Evolutionary conservation across 1,140 invertebrate species (phyloP).

Genomic region (Papilio polyxenes): DNA sequence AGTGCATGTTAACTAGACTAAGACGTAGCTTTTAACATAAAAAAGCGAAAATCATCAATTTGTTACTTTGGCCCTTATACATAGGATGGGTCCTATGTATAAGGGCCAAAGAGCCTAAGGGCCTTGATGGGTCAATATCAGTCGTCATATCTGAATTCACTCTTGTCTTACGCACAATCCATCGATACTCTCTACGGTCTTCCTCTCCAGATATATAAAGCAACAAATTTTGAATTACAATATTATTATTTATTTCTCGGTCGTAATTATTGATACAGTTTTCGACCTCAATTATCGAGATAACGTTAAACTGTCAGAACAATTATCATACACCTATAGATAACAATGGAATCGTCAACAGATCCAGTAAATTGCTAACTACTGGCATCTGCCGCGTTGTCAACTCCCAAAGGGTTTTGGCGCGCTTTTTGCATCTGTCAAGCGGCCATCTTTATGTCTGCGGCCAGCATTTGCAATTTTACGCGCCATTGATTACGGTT

Average conservation of each 20-base stretch:
- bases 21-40: too few species aligned
- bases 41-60: too few species aligned
- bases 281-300: slow-evolving; percentile 32
- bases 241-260: not conserved
- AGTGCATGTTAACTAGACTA: too few species aligned
- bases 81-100: too few species aligned
- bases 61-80: too few species aligned
- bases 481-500: slow-evolving; percentile 68
- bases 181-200: not conserved
- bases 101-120: too few species aligned
- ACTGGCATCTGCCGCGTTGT: slow-evolving; percentile 68
- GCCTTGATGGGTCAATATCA: too few species aligned
- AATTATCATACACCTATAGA: slow-evolving; percentile 72
- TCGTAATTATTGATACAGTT: slow-evolving; percentile 12
- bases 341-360: slow-evolving; percentile 68
- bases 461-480: slow-evolving; percentile 75
- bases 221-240: not conserved
- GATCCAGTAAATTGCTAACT: slow-evolving; percentile 66
- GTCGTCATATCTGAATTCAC: not conserved
- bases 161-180: not conserved
- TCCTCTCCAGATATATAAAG: not conserved
- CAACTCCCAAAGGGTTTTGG: slow-evolving; percentile 75
- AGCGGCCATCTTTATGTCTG: slow-evolving; percentile 65
- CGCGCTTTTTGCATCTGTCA: slow-evolving; percentile 66
- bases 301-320: slow-evolving; percentile 54